Percentiles rank a stretch among this genome's conserved stretches.
Conservation (phyloP, 2,797 vertebrate species). For the Staurois parvus region DNA sequence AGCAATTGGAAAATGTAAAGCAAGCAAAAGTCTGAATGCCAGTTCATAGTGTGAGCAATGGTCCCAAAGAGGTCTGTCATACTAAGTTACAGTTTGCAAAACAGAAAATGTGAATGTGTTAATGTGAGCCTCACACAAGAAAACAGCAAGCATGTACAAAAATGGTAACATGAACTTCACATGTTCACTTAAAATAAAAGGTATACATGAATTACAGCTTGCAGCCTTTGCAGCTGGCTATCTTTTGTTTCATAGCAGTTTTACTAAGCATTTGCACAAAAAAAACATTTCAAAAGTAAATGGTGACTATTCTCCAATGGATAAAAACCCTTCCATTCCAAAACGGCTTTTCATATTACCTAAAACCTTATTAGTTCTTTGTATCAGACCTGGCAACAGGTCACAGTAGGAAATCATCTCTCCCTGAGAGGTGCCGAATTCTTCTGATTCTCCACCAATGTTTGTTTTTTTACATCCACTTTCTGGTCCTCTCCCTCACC, state of each 20-base stretch:
- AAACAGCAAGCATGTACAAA: neutral
- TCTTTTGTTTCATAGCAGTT: neutral
- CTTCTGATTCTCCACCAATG: slow-evolving; percentile 72
- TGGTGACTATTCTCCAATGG: no score
- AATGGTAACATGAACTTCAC: neutral
- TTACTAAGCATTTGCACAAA: neutral
- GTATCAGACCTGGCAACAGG: slow-evolving; percentile 65
- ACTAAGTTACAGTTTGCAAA: slow-evolving; percentile 69
- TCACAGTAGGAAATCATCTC: neutral
- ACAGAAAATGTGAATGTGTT: neutral
- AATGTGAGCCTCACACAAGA: neutral
- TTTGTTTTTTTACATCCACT: slow-evolving; percentile 61
- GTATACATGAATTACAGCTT: no score
- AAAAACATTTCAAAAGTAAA: no score
- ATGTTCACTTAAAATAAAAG: neutral
- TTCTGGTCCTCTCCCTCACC: slow-evolving; percentile 66
- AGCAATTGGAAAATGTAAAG: slow-evolving; percentile 83
- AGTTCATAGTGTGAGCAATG: slow-evolving; percentile 80
- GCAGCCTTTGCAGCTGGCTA: neutral
- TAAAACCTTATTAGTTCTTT: neutral
- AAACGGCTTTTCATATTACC: no score
- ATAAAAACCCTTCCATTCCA: no score
- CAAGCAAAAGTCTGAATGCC: slow-evolving; percentile 79
- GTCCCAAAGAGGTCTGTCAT: slow-evolving; percentile 78
- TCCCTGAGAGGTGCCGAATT: slow-evolving; percentile 8